phyloP scores from a whole-genome alignment of 2,797 vertebrate genomes.

The Aldrovandia affinis region DNA sequence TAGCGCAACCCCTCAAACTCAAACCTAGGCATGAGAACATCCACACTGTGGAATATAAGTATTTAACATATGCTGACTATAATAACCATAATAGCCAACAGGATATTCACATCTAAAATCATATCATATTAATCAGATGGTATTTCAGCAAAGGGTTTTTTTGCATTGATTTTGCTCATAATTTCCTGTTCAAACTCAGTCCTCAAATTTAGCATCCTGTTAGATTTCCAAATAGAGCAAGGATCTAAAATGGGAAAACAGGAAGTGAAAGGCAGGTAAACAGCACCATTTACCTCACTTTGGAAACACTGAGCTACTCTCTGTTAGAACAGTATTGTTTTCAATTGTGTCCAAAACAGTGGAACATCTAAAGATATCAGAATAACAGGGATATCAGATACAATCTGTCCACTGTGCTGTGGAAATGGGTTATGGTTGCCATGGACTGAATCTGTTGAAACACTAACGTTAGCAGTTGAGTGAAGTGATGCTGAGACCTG shows the following conservation, averaged over 20 bases:
- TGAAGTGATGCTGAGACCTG: no score
- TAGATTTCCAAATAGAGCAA: neutral
- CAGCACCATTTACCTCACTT: neutral
- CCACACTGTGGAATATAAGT: no score
- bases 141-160: neutral
- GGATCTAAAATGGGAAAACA: neutral
- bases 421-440: no score
- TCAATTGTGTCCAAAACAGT: neutral
- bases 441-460: no score
- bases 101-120: neutral
- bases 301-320: neutral
- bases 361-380: constrained; percentile 23
- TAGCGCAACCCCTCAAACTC: no score
- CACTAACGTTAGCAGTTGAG: no score
- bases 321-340: neutral
- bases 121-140: neutral
- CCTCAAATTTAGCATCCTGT: constrained; percentile 6
- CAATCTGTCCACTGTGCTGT: no score
- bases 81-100: no score
- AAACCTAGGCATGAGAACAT: no score
- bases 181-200: constrained; percentile 11
- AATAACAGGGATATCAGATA: neutral
- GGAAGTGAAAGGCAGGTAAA: neutral
- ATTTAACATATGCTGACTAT: no score
- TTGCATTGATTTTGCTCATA: neutral